phyloP scores from a whole-genome alignment of 2,113 vertebrate genomes.

The Eira barbara region DNA sequence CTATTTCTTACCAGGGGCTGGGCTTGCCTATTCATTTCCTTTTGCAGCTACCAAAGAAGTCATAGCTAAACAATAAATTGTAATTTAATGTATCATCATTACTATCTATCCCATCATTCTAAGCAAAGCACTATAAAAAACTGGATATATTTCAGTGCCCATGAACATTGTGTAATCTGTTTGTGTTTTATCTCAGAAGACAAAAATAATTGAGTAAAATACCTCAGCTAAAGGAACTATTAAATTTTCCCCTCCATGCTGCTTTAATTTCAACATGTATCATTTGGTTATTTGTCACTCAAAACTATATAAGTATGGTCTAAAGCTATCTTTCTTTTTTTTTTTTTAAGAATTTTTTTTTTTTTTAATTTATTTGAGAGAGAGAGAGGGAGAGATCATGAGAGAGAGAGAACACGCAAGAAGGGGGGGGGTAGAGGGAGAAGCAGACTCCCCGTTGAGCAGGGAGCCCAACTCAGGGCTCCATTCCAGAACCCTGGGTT shows the following conservation, averaged over 20 bases:
- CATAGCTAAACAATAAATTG: constrained; percentile 11
- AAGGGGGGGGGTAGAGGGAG: too few relatives aligned
- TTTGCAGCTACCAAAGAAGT: not conserved
- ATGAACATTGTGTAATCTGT: not conserved
- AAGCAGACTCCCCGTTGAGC: too few relatives aligned
- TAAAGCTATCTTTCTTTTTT: not conserved
- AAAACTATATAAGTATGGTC: not conserved
- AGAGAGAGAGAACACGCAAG: too few relatives aligned
- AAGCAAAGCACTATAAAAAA: not conserved
- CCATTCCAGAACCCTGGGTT: too few relatives aligned
- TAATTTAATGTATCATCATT: not conserved
- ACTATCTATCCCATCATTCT: not conserved
- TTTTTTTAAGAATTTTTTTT: too few relatives aligned
- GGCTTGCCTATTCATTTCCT: not conserved
- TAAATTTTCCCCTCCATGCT: not conserved
- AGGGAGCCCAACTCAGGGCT: too few relatives aligned
- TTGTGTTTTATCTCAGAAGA: not conserved
- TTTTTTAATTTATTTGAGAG: too few relatives aligned
- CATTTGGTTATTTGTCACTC: not conserved
- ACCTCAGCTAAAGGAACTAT: not conserved
- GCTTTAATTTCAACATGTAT: not conserved
- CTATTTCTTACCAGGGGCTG: not conserved
- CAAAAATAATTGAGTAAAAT: constrained; percentile 7
- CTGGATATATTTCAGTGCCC: not conserved
- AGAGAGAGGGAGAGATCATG: too few relatives aligned